These are phyloP conservation scores for Lucinisca nassula DNA, from an alignment of 2,888 invertebrate species.

Conservation along the genomic window DNA sequence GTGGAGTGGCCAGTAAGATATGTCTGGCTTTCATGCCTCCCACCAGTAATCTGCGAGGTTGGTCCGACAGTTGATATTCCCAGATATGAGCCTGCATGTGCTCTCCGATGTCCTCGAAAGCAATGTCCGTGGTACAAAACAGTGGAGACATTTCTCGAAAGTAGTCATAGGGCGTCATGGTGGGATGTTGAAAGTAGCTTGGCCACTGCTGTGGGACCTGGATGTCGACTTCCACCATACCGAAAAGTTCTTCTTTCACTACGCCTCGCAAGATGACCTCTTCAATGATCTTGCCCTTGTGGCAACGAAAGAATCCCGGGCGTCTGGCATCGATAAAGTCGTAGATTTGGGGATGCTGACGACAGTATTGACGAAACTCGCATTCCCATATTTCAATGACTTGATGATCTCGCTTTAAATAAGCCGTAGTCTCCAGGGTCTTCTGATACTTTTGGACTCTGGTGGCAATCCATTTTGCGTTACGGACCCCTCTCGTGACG, in stretches of 20 bases:
- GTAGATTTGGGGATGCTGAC: neutral
- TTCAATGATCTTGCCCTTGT: too few relatives aligned
- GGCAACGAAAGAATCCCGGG: too few relatives aligned
- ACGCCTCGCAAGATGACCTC: neutral
- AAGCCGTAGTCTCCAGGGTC: neutral
- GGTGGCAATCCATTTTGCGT: constrained; percentile 34
- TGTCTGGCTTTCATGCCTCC: constrained; percentile 17
- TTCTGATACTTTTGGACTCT: neutral
- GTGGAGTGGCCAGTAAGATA: neutral
- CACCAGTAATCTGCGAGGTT: neutral
- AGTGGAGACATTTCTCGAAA: constrained; percentile 45
- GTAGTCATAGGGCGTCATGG: too few relatives aligned
- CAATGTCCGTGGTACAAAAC: constrained; percentile 43
- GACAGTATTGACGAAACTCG: constrained; percentile 10
- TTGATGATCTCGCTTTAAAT: constrained; percentile 5
- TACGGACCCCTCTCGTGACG: constrained; percentile 23
- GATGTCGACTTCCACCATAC: constrained; percentile 23
- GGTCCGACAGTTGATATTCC: neutral
- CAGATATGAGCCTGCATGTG: neutral
- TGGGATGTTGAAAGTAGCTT: neutral
- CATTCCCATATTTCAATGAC: constrained; percentile 33
- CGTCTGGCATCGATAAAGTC: neutral
- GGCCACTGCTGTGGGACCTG: constrained; percentile 29
- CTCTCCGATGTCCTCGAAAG: neutral
- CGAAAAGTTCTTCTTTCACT: neutral